Base-by-base conservation (phyloP, 2,888 invertebrate genomes). In the Andricus curvator region DNA sequence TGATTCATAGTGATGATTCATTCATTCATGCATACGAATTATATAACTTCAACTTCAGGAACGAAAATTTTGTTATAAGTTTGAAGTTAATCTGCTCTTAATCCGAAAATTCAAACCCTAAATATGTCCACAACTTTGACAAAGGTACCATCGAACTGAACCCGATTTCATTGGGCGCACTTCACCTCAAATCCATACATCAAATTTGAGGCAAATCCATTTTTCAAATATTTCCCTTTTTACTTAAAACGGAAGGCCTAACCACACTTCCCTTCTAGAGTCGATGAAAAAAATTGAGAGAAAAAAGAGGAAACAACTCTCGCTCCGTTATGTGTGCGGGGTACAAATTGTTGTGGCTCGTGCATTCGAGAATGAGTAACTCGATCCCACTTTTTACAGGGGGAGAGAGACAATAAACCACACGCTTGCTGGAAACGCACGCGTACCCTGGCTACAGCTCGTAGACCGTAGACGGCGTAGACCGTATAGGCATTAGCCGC, bases 381-480 rank as follows among this genome's bases (percentile, higher is more conserved):
- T 87, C 82, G 86, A 88, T 88, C 86, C 86, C 82, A 84, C 85
- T 74, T 74, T 74, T 88, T 87, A 84, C 82, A 82, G 83, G 74
- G 82, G 85, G 82, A 88, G 88, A 88, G 82, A 88, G 87, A 88
- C 88, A 88, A 88, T 88, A 86, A 87, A 85, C 83, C 87, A 83
- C 56, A 78, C 80, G 67, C 62, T 41, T n/a, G 33, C 51, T 25
- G 33, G 66, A 51, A 33, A 77, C 64, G 44, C 62, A 66, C 48
- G 79, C 11, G 17, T 17, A 22, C 22, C 15, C 44, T 48, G 22
- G 48, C 22, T 13, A 15, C 20, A 29, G 67, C 11, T 5, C n/a
- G 68, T 25, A 22, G 44, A 33, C 9, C 11, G 4, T 8, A 41
- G 9, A n/a, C n/a, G n/a, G n/a, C n/a, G n/a, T n/a, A n/a, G n/a